Base-by-base conservation (phyloP, 2,888 invertebrate species). In the Pyrgus malvae region DNA sequence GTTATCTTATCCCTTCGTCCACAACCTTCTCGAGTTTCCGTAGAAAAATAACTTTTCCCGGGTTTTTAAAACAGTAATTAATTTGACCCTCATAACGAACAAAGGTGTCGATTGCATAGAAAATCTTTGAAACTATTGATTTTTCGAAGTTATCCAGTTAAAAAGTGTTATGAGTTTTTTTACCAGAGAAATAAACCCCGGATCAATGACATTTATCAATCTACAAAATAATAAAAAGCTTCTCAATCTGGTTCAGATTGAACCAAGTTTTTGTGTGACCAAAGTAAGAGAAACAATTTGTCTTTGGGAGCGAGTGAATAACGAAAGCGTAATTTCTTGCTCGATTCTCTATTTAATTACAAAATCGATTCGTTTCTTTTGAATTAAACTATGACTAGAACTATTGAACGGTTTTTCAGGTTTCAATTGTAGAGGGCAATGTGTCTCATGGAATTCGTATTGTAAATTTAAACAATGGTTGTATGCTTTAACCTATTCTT, bases 1-100 rank as follows among this genome's bases (percentile, higher is more conserved):
- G 14, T 42, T 48, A 12, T 27, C 42, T 9, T 21, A 42, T 55
- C 49, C 80, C 76, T 82, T 83, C 79, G 75, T 77, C 67, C 72
- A 80, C 83, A 87, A 86, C 74, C 78, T 75, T 89, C 84, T 89
- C 87, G 68, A 75, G 80, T 90, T 86, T 69, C 82, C 68, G 67
- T 58, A 63, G 69, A 82, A 83, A 77, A 80, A 83, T 78, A 80
- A 80, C 68, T 76, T 81, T 80, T 74, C 71, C 66, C 67, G 58
- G 68, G 71, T 76, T 71, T 78, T 79, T 78, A 68, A 75, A 67
- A 61, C 69, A 75, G 77, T 83, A 86, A 89, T 88, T 88, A 88
- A 83, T 83, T 78, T 77, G 66, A 70, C 71, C 74, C 75, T 79
- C 80, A 78, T 79, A 76, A 79, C 72, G 70, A 70, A 67, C 66